Evolutionary conservation across 2,113 vertebrate genomes (phyloP), one percentile per base, ranked within the genome.

Genomic region (Ptychochromis oligacanthus): DNA sequence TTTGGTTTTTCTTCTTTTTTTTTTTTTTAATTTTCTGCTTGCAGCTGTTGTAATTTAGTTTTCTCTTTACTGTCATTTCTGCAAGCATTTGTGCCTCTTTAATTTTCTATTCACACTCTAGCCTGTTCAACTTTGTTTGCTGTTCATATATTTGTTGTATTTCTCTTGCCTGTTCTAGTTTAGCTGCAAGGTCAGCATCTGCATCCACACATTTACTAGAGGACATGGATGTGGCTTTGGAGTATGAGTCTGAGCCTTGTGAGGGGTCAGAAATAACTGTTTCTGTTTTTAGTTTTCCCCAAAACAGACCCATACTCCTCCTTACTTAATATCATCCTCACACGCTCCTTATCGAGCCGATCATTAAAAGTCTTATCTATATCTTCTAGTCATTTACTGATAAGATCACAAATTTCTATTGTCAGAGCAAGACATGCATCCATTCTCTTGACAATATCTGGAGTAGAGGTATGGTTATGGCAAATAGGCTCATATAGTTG

Each of bases 281-380:
- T 24, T 65, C 13, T 65, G 13, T 65, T 65, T n/a, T 65, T n/a
- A 26, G 38, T 6, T 65, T 65, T 2, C 14, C 62, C 0, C 0
- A 65, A 65, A 65, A 0, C 7, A 43, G 62, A 43, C 15, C 38
- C n/a, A 10, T 65, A 24, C 2, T 65, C n/a, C 38, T 65, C 14
- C 0, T 65, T 65, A 65, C 0, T 65, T 24, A 43, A 43, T 65
- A 65, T 43, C 62, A 65, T 65, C 38, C 62, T 65, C 43, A 65
- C 38, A 43, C 0, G 0, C 38, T 24, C 2, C 0, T 24, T 65
- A n/a, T 65, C 15, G n/a, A 65, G 38, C 0, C 1, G 10, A 7
- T 65, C n/a, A 43, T 65, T 43, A 6, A 65, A 65, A 13, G 62
- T 26, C 38, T 65, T 65, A 24, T 65, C n/a, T 43, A 26, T 43